Evolutionary conservation across 1,140 invertebrate genomes (phyloP), one percentile per base, ranked within the genome.

Genomic region (Patella vulgata): DNA sequence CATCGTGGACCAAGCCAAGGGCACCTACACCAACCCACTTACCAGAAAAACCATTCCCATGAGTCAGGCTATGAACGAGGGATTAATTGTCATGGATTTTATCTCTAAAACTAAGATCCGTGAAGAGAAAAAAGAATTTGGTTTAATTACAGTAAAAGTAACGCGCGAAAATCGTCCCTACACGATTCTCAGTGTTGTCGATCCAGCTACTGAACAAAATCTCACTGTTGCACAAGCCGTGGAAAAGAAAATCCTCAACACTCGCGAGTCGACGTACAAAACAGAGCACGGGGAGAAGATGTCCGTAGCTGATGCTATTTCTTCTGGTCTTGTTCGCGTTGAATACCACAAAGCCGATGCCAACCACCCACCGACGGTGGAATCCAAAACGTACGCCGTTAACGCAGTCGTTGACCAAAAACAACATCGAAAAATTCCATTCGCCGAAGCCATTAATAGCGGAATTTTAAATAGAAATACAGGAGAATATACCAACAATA

Each of bases 11-110:
- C 73, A 80, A 31, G 63, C 58, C 6, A 63, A 60, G 9, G 56
- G 56, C 8, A 27, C 36, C 27, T 70, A 68, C 56, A 31, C 33
- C 12, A 68, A 65, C 46, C 62, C 70, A 9, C n/a, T 39, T 17
- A 62, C 59, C 12, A 57, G 66, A 27, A 27, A 59, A 42, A 66
- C 58, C 27, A 77, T 87, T 23, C 67, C 85, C 1, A 74, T 89
- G 27, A 74, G 79, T 14, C 84, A 88, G 50, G 88, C 88, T 21
- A 84, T 89, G 72, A 85, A 78, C 58, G 73, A 81, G 43, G 86
- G 85, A 17, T 72, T 84, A 23, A 78, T 88, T 21, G 69, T 82
- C 44, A 79, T 86, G 30, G 77, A 80, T 50, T 76, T 77, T 52
- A 74, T 76, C 31, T 72, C 77, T 8, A 73, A 65, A 52, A 64